Conservation (phyloP, 1,140 invertebrate species). For the Berghia stephanieae region DNA sequence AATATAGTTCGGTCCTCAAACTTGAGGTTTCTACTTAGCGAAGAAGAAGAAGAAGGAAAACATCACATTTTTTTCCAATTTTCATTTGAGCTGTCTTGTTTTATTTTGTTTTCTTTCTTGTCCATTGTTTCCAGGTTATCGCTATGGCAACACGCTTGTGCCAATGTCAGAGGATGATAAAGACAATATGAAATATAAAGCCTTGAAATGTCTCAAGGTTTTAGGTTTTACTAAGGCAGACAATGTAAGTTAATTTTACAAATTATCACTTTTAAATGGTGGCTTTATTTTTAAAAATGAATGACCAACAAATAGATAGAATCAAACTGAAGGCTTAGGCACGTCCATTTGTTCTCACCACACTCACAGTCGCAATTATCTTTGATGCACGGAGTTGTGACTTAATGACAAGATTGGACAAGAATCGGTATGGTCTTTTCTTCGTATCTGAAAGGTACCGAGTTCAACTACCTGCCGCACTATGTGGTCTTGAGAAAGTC, state of each 20-base stretch:
- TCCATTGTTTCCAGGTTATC: constrained; percentile 59
- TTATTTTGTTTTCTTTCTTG: not conserved
- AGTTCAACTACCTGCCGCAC: too few species aligned
- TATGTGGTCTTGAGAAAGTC: too few species aligned
- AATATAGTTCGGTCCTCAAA: too few species aligned
- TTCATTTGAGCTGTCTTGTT: not conserved
- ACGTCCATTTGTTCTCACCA: too few species aligned
- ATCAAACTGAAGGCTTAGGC: too few species aligned
- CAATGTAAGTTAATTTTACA: constrained; percentile 53
- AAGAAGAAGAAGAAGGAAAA: too few species aligned
- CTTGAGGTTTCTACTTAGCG: too few species aligned
- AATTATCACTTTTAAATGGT: not conserved
- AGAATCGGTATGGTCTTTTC: too few species aligned
- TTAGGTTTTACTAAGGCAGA: constrained; percentile 69
- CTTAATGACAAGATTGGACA: too few species aligned
- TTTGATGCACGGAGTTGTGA: too few species aligned
- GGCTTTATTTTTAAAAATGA: not conserved
- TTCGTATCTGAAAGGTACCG: too few species aligned
- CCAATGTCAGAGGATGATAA: constrained; percentile 69
- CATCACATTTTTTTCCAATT: not conserved
- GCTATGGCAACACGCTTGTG: constrained; percentile 70
- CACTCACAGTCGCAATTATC: too few species aligned
- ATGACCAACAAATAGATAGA: not conserved
- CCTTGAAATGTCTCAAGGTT: constrained; percentile 68
- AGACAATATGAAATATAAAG: constrained; percentile 67